A percentile compares a stretch with the other conserved stretches of the same genome.
Conservation (phyloP, 2,797 vertebrate genomes). For the Intellagama lesueurii region DNA sequence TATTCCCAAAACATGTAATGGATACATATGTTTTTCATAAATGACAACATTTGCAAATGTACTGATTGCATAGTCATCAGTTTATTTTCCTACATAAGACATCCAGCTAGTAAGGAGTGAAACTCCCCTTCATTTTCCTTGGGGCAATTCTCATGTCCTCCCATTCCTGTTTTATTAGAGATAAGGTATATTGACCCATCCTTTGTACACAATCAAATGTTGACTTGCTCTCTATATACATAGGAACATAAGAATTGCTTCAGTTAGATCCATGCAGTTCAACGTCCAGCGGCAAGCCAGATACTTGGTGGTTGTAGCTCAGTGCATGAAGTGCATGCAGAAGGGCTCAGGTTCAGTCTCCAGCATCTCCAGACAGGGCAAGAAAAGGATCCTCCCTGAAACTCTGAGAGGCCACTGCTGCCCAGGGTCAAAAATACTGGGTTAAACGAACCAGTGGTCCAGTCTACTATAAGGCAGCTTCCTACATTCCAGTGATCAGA, state of each 20-base stretch:
- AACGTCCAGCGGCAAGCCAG: no score
- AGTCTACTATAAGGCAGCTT: no score
- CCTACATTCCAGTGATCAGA: no score
- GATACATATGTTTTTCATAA: neutral
- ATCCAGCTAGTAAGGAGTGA: neutral
- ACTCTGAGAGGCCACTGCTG: no score
- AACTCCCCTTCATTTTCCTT: neutral
- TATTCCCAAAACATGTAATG: neutral
- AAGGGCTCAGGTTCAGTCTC: no score
- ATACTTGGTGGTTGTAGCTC: no score
- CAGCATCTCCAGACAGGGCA: no score
- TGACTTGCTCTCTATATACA: neutral
- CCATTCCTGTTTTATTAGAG: neutral
- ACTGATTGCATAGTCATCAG: neutral
- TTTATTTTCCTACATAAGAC: neutral
- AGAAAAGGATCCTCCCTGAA: no score
- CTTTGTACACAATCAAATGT: neutral
- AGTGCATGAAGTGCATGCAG: no score
- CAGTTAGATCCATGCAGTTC: no score
- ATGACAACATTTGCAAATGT: neutral
- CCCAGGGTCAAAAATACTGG: neutral
- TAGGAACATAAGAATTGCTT: neutral
- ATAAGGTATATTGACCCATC: no score
- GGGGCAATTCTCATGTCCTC: neutral
- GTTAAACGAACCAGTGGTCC: no score